phyloP scores from a whole-genome alignment of 2,797 vertebrate genomes.

The Yasuhikotakia modesta region DNA sequence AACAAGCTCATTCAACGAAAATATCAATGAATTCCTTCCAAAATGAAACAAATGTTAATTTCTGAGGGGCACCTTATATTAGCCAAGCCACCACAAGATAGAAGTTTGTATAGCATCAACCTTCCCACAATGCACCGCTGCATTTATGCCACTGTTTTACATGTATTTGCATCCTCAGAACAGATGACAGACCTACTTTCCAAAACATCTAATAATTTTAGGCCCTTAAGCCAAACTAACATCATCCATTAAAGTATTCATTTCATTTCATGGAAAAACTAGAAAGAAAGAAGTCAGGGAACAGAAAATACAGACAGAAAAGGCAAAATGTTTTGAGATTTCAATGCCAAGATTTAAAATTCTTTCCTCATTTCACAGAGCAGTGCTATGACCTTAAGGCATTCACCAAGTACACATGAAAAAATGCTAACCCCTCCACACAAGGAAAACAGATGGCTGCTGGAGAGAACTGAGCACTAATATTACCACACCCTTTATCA shows the following conservation, averaged over 20 bases:
- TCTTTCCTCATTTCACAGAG: conserved; percentile 46
- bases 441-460: conserved; percentile 30
- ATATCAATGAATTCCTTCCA: conserved; percentile 20
- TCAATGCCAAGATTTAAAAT: conserved; percentile 32
- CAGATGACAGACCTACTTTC: conserved; percentile 1
- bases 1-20: conserved; percentile 34
- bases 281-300: neutral
- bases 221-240: neutral
- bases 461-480: conserved; percentile 12
- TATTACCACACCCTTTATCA: conserved; percentile 12
- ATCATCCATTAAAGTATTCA: neutral
- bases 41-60: conserved; percentile 3
- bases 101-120: conserved; percentile 2
- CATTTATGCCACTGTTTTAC: conserved; percentile 31
- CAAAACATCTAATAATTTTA: conserved; percentile 12
- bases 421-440: conserved; percentile 46
- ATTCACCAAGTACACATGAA: conserved; percentile 55
- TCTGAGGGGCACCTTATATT: neutral
- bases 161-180: conserved; percentile 26
- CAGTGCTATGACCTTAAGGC: conserved; percentile 40
- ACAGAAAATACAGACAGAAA: neutral
- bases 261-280: neutral
- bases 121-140: conserved; percentile 15
- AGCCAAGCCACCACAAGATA: neutral
- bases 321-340: neutral